Evolutionary conservation across 1,140 invertebrate genomes (phyloP).

Genomic region (Coelopa frigida): DNA sequence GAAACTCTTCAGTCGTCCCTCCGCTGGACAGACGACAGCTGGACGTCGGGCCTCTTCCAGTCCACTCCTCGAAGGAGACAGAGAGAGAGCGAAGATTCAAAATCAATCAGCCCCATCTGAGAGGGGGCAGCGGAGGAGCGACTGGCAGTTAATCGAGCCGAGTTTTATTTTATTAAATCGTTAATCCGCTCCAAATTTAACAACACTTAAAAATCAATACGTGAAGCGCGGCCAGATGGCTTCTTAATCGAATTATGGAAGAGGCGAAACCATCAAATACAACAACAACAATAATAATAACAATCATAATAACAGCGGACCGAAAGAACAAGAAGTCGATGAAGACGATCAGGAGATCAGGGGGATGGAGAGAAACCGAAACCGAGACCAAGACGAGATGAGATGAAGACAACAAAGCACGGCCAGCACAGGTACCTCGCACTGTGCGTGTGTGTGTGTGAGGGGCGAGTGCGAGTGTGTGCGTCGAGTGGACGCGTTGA

Average conservation of each 20-base stretch:
- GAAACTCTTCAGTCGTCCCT: too few relatives aligned
- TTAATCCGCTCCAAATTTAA: slow-evolving; percentile 12
- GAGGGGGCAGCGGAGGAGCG: too few relatives aligned
- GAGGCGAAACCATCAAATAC: background rate
- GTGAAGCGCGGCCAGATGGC: too few relatives aligned
- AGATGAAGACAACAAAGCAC: background rate
- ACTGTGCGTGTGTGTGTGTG: background rate
- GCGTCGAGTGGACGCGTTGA: background rate
- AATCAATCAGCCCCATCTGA: too few relatives aligned
- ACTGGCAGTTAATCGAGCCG: too few relatives aligned
- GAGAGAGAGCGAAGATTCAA: too few relatives aligned
- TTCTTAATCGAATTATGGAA: slow-evolving; percentile 18
- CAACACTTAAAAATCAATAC: slow-evolving; percentile 14
- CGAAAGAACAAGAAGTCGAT: background rate
- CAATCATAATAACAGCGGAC: slow-evolving; percentile 6
- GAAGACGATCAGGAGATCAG: background rate
- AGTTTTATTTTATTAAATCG: too few relatives aligned
- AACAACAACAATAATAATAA: slow-evolving; percentile 15
- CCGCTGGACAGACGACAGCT: too few relatives aligned
- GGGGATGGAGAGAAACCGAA: background rate
- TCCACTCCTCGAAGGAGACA: too few relatives aligned
- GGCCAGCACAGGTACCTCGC: background rate
- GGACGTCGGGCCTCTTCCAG: too few relatives aligned
- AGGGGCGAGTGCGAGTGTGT: background rate
- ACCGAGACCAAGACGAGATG: slow-evolving; percentile 1